Evolutionary conservation across 1,140 invertebrate genomes (phyloP).

Genomic region (honey bee (Apis mellifera)): DNA sequence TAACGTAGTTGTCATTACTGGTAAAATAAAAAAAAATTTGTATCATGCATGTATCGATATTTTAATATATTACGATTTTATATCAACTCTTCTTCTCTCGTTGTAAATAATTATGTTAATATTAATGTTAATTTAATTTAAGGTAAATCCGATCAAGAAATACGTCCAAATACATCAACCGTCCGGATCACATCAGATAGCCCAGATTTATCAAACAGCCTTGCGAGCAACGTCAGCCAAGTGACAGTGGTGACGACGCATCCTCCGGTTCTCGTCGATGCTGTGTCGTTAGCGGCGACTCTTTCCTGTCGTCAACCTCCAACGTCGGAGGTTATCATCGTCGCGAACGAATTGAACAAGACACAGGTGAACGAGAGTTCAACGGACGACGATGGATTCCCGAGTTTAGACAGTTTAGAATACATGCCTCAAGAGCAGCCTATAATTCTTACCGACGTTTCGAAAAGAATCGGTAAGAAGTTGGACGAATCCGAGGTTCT

Average conservation of each 20-base stretch:
- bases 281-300: slow-evolving; percentile 66
- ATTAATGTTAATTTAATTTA: slow-evolving; percentile 2
- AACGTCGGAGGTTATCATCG: slow-evolving; percentile 87
- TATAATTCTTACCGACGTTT: slow-evolving; percentile 73
- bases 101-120: too few species aligned
- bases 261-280: slow-evolving; percentile 87
- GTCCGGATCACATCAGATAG: slow-evolving; percentile 83
- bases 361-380: slow-evolving; percentile 86
- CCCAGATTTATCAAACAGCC: slow-evolving; percentile 85
- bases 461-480: slow-evolving; percentile 82
- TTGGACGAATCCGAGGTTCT: slow-evolving; percentile 91
- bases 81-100: too few species aligned
- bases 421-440: slow-evolving; percentile 83
- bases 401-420: slow-evolving; percentile 88
- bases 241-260: slow-evolving; percentile 91
- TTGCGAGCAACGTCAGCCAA: slow-evolving; percentile 87
- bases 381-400: slow-evolving; percentile 87
- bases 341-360: slow-evolving; percentile 88
- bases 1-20: slow-evolving; percentile 78
- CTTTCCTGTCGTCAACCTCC: slow-evolving; percentile 72
- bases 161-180: slow-evolving; percentile 82
- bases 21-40: slow-evolving; percentile 58
- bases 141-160: slow-evolving; percentile 71
- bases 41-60: too few species aligned
- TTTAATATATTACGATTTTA: too few species aligned